Evolutionary conservation across 2,888 invertebrate species (phyloP).

Genomic region (Mactromeris polynyma): DNA sequence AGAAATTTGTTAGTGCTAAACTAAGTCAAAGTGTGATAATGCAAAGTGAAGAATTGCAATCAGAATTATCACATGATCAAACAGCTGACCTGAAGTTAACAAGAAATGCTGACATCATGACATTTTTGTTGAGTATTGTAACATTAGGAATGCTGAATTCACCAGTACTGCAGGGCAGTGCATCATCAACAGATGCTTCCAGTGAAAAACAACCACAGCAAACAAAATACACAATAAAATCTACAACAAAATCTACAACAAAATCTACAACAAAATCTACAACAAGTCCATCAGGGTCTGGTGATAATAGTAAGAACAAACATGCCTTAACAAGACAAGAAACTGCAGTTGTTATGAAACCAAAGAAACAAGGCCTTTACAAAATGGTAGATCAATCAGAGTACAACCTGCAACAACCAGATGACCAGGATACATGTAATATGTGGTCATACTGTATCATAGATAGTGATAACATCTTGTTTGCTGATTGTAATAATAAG

Average conservation of each 20-base stretch:
- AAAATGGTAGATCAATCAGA: not conserved
- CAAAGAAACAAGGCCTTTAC: not conserved
- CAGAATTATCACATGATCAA: not conserved
- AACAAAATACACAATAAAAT: no score
- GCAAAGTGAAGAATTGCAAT: not conserved
- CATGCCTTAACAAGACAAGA: not conserved
- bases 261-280: not conserved
- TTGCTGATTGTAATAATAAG: not conserved
- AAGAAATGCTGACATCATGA: no score
- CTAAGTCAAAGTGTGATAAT: not conserved
- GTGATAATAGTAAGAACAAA: not conserved
- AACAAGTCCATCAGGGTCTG: not conserved
- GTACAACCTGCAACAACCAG: no score
- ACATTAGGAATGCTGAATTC: not conserved
- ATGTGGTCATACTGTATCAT: conserved; percentile 3
- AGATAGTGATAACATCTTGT: not conserved
- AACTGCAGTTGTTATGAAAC: not conserved
- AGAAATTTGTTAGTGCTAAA: not conserved
- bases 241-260: no score
- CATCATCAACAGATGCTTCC: no score
- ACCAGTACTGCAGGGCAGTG: no score
- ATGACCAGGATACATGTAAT: not conserved
- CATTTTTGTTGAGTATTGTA: not conserved
- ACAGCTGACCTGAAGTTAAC: no score
- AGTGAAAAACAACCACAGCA: no score